Percentiles rank a stretch among this genome's conserved stretches.
These are phyloP conservation scores for Palythoa grandis DNA, from an alignment of 92 coral and sea anemone species.

Conservation along the genomic window DNA sequence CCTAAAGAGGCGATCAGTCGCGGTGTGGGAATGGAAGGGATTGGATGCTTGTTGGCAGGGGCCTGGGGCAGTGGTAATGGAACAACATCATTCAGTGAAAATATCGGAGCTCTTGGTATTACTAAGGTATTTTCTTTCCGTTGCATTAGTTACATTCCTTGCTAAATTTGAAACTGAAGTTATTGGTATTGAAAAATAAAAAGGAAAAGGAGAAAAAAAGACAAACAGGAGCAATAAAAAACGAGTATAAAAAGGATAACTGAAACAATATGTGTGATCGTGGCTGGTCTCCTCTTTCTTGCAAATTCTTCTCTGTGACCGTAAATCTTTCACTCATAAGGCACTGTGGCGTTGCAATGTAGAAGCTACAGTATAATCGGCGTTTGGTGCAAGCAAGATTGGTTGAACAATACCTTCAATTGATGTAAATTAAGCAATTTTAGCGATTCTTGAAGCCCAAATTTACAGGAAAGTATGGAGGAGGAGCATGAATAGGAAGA, in stretches of 20 bases:
- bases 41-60: conserved; percentile 66
- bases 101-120: conserved; percentile 61
- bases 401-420: too few species aligned
- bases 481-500: neutral
- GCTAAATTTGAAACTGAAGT: neutral
- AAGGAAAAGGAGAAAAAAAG: neutral
- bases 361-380: too few species aligned
- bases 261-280: too few species aligned
- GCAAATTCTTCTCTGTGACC: too few species aligned
- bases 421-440: too few species aligned
- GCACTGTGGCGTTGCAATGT: too few species aligned
- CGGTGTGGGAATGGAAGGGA: conserved; percentile 59
- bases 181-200: neutral
- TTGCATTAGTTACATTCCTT: neutral
- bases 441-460: too few species aligned
- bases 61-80: conserved; percentile 42
- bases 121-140: conserved; percentile 55
- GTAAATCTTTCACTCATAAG: too few species aligned
- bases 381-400: too few species aligned
- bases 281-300: too few species aligned
- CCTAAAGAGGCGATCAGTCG: conserved; percentile 51
- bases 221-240: neutral
- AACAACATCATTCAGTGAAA: conserved; percentile 76
- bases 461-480: neutral
- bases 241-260: neutral